A percentile compares a stretch with the other conserved stretches of the same genome.
Evolutionary conservation across 2,888 invertebrate genomes (phyloP).

Genomic region (Steromphala cineraria): DNA sequence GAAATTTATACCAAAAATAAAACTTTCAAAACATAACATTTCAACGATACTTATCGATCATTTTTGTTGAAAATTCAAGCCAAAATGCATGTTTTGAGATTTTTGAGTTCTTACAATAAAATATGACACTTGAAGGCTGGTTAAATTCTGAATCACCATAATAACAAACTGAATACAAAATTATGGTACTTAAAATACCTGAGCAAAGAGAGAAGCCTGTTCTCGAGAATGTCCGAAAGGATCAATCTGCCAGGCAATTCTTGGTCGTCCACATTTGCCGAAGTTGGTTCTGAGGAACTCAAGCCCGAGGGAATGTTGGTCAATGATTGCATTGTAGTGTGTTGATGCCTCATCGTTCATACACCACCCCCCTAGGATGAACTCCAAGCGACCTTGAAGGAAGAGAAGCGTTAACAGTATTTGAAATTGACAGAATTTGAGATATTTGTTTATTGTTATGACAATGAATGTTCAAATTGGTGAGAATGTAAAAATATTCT

Average conservation of each 20-base stretch:
- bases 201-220: conserved; percentile 82
- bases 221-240: conserved; percentile 92
- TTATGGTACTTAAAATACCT: conserved; percentile 59
- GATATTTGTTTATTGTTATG: neutral
- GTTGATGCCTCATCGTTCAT: conserved; percentile 79
- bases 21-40: too few species aligned
- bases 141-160: too few species aligned
- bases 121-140: too few species aligned
- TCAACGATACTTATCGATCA: too few species aligned
- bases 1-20: too few species aligned
- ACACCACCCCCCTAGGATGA: conserved; percentile 77
- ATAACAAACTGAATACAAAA: too few species aligned
- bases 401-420: neutral
- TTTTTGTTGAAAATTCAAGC: too few species aligned
- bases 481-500: neutral
- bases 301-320: conserved; percentile 79
- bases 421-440: neutral
- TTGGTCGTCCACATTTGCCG: conserved; percentile 83
- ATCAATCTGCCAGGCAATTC: conserved; percentile 90
- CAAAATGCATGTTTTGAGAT: too few species aligned
- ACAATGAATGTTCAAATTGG: too few species aligned
- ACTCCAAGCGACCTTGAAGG: conserved; percentile 74
- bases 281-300: conserved; percentile 70
- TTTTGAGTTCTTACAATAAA: too few species aligned
- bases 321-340: conserved; percentile 78